Evolutionary conservation across 2,888 invertebrate genomes (phyloP), one percentile per base, ranked within the genome.

Genomic region (Leptogaster cylindrica): DNA sequence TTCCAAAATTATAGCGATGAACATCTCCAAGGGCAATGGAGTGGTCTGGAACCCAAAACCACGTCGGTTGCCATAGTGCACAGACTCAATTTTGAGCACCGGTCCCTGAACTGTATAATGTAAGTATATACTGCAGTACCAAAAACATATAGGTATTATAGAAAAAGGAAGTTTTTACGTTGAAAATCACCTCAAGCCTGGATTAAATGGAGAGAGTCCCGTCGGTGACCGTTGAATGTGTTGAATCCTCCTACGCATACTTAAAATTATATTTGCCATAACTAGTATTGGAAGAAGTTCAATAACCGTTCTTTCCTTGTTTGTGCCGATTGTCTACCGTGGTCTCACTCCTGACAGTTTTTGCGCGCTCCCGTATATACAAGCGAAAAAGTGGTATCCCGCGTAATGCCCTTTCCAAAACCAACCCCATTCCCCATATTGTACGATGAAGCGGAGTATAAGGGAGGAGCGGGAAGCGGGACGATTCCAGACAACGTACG

Each of bases 361-460:
- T 65, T 55, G 48, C 64, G 52, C 51, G 63, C 63, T 69, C 46
- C 68, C 68, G 66, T 69, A 69, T 69, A 66, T 64, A n/a, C n/a
- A 69, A 66, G 64, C 68, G 64, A n/a, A 69, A 66, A 69, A 48
- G 23, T 14, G 33, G 44, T 12, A 64, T 64, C 31, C 48, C 46
- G 48, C 46, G 25, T 18, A 48, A 48, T 48, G 48, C 64, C 44
- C 61, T 64, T 20, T 64, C 58, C 48, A 63, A 63, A 31, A 18
- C 31, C 28, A 48, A 33, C 33, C 64, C 48, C 64, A 64, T 64
- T 64, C 64, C 64, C 48, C 33, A 64, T 46, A 48, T 64, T 64
- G 41, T 28, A 23, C 14, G 28, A 48, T 48, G 41, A 46, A 48
- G 33, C 14, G 10, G 64, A 46, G 33, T 46, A 46, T 23, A 50